Evolutionary conservation across 2,113 vertebrate species (phyloP).

Genomic region (Sebastes schlegelii): DNA sequence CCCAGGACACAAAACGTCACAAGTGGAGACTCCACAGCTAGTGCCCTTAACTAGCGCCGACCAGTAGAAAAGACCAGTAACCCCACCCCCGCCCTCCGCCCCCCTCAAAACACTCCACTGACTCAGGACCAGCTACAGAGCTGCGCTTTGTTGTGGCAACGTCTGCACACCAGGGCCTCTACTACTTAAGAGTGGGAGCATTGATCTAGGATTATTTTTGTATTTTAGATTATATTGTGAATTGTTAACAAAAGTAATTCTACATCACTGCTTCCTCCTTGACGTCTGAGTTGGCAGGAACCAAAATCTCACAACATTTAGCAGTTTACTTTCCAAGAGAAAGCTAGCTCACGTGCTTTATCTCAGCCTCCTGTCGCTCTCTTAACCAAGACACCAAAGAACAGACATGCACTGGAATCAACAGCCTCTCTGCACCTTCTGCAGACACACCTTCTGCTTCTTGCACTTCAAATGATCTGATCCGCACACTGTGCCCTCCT

Average conservation of each 20-base stretch:
- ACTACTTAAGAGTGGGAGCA: slow-evolving; percentile 4
- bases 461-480: slow-evolving; percentile 64
- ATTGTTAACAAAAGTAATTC: slow-evolving; percentile 12
- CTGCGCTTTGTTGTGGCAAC: slow-evolving; percentile 31
- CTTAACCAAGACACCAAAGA: slow-evolving; percentile 69
- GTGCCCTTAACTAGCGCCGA: slow-evolving; percentile 87
- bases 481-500: slow-evolving; percentile 62
- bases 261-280: slow-evolving; percentile 14
- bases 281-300: slow-evolving; percentile 13
- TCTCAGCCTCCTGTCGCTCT: slow-evolving; percentile 40
- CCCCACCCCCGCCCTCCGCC: not conserved
- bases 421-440: slow-evolving; percentile 66
- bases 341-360: not conserved
- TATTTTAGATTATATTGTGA: slow-evolving; percentile 19
- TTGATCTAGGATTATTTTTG: slow-evolving; percentile 23
- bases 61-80: slow-evolving; percentile 41
- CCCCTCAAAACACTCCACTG: slow-evolving; percentile 49
- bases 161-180: slow-evolving; percentile 14
- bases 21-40: slow-evolving; percentile 89
- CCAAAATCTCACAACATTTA: slow-evolving; percentile 29
- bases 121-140: slow-evolving; percentile 69
- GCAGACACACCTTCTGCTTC: slow-evolving; percentile 62
- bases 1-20: slow-evolving; percentile 83
- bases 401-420: slow-evolving; percentile 82
- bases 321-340: slow-evolving; percentile 14